Percentiles rank a stretch among this genome's conserved stretches.
Evolutionary conservation across 2,888 invertebrate species (phyloP).

Genomic region (Monoplex corrugatus): DNA sequence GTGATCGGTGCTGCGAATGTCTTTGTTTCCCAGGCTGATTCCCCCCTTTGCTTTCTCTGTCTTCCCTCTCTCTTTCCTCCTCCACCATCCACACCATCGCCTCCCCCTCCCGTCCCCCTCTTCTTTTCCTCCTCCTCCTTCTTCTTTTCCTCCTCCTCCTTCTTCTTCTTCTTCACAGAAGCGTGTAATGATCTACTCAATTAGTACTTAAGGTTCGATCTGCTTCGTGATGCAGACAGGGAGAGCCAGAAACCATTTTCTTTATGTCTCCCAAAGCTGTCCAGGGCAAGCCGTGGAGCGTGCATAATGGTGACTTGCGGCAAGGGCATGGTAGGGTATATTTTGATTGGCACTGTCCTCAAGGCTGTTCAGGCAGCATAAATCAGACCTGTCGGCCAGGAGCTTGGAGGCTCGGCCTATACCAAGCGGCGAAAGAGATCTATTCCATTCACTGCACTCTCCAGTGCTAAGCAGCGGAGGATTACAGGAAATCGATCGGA

Average conservation of each 20-base stretch:
- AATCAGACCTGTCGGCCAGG: not conserved
- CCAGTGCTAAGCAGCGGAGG: not conserved
- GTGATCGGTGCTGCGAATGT: no score
- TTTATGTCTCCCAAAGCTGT: no score
- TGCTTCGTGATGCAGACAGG: no score
- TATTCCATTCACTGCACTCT: not conserved
- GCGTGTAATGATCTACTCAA: not conserved
- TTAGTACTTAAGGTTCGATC: no score
- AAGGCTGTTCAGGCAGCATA: not conserved
- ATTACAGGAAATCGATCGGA: constrained; percentile 23
- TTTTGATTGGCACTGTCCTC: not conserved
- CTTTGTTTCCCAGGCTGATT: no score
- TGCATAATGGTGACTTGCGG: no score
- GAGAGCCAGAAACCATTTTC: no score
- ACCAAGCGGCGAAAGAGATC: not conserved
- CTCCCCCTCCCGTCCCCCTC: not conserved
- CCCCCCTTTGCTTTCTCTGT: no score
- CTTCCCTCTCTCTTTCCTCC: no score
- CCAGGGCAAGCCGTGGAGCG: no score
- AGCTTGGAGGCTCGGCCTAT: not conserved
- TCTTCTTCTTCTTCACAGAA: not conserved
- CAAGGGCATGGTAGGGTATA: not conserved
- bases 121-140: not conserved
- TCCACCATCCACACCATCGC: no score
- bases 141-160: not conserved